These are phyloP conservation scores for Rallus crepitans DNA, from an alignment of 2,797 vertebrate genomes.

Conservation along the genomic window DNA sequence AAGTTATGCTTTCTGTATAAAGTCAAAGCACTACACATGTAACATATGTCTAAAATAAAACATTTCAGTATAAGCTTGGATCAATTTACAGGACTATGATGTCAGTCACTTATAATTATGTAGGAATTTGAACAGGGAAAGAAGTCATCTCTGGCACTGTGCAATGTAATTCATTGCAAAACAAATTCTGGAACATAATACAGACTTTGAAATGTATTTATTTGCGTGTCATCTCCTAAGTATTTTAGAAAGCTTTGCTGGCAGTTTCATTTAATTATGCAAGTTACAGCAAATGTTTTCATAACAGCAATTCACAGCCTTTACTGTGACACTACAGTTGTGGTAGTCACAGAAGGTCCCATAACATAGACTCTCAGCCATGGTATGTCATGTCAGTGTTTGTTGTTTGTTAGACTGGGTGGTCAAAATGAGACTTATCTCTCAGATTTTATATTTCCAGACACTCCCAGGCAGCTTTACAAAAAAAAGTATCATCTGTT, in stretches of 20 bases:
- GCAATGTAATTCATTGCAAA: constrained; percentile 6
- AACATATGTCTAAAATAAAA: not conserved
- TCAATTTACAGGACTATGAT: not conserved
- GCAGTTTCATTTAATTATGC: constrained; percentile 84
- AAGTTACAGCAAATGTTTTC: constrained; percentile 84
- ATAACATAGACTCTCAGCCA: constrained; percentile 56
- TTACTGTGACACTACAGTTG: constrained; percentile 76
- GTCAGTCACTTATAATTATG: not conserved
- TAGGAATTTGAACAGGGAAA: constrained; percentile 27
- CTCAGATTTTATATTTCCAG: constrained; percentile 73
- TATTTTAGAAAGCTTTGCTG: constrained; percentile 79
- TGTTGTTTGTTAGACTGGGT: constrained; percentile 66
- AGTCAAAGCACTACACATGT: not conserved
- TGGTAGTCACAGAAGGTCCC: constrained; percentile 77
- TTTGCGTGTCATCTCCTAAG: constrained; percentile 65
- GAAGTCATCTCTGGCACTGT: not conserved
- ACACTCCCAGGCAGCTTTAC: constrained; percentile 66
- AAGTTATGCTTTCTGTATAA: not conserved
- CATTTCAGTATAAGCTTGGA: not conserved
- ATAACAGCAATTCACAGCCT: constrained; percentile 84
- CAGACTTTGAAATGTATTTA: constrained; percentile 68
- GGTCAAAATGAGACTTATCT: constrained; percentile 73
- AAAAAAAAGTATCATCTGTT: constrained; percentile 84
- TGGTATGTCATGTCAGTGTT: constrained; percentile 70
- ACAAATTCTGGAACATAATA: constrained; percentile 17